A percentile compares a stretch with the other conserved stretches of the same genome.
phyloP scores from a whole-genome alignment of 2,113 vertebrate species.

The Mirza zaza region DNA sequence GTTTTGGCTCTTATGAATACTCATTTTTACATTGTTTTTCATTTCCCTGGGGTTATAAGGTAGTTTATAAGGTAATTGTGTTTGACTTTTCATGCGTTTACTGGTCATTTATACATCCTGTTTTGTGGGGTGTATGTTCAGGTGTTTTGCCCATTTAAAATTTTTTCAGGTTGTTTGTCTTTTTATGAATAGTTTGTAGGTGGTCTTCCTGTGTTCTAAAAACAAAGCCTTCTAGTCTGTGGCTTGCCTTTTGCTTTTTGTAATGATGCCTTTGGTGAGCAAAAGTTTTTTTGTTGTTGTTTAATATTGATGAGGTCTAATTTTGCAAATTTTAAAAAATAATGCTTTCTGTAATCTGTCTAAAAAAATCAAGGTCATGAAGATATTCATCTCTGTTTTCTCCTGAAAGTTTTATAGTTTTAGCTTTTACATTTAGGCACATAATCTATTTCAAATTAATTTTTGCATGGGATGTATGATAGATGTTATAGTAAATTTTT shows the following conservation, averaged over 20 bases:
- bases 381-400: neutral
- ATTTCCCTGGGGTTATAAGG: neutral
- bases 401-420: neutral
- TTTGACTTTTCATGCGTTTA: neutral
- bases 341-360: neutral
- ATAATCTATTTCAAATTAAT: neutral
- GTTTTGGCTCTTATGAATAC: neutral
- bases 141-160: neutral
- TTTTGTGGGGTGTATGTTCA: neutral
- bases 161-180: neutral
- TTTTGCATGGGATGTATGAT: neutral
- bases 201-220: neutral
- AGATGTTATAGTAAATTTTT: neutral
- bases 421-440: conserved; percentile 7
- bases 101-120: neutral
- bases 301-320: neutral
- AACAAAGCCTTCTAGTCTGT: neutral
- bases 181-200: conserved; percentile 1
- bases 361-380: neutral
- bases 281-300: neutral
- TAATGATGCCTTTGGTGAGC: neutral
- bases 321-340: conserved; percentile 12
- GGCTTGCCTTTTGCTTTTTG: neutral
- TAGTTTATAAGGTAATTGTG: neutral
- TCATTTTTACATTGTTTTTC: neutral